Evolutionary conservation across 2,888 invertebrate genomes (phyloP).

Genomic region (Volucella inanis): DNA sequence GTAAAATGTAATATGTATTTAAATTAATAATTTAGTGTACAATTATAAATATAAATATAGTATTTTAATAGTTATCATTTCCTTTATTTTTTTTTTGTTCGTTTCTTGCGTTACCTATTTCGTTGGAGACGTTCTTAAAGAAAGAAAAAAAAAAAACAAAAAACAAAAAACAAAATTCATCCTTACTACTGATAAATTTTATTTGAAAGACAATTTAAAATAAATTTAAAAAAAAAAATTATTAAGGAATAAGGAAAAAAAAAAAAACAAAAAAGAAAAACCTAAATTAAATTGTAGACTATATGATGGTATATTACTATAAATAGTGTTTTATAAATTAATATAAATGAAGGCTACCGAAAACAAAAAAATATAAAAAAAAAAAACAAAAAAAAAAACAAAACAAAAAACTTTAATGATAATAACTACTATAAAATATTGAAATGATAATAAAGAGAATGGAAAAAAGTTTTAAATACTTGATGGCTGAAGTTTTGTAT

Average conservation of each 20-base stretch:
- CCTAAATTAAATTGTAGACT: conserved; percentile 73
- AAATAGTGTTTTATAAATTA: conserved; percentile 74
- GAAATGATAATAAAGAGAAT: conserved; percentile 71
- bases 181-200: conserved; percentile 55
- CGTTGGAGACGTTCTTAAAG: not conserved
- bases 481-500: conserved; percentile 53
- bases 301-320: conserved; percentile 70
- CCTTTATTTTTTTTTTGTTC: conserved; percentile 13
- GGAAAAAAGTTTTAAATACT: conserved; percentile 69
- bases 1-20: conserved; percentile 72
- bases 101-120: too few relatives aligned
- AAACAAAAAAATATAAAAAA: conserved; percentile 5
- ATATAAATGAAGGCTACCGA: conserved; percentile 61
- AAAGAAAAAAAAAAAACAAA: not conserved
- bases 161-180: conserved; percentile 28
- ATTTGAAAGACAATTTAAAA: conserved; percentile 53
- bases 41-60: conserved; percentile 65
- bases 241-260: conserved; percentile 37
- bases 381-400: conserved; percentile 41
- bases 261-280: conserved; percentile 38
- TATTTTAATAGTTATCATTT: conserved; percentile 17
- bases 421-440: conserved; percentile 70
- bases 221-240: conserved; percentile 42
- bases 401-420: conserved; percentile 55
- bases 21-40: conserved; percentile 69